These are phyloP conservation scores for Alces alces DNA, from an alignment of 2,113 vertebrate species.

Conservation along the genomic window DNA sequence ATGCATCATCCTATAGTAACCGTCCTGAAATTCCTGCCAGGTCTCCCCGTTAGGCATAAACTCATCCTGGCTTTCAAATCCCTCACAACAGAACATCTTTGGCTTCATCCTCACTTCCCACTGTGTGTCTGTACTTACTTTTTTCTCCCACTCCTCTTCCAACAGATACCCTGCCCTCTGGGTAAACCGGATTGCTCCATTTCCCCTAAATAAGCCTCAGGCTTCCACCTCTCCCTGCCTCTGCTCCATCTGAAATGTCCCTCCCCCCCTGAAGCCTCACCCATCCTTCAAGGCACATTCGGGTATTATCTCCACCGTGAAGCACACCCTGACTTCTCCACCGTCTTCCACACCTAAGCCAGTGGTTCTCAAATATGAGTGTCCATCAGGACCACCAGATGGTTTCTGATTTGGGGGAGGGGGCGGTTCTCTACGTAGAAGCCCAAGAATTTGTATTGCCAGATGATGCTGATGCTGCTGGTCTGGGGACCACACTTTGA, in stretches of 20 bases:
- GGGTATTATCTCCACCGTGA: fast-evolving
- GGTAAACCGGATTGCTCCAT: background rate
- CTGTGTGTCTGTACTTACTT: background rate
- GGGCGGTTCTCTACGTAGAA: background rate
- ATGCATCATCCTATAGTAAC: background rate
- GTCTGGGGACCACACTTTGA: background rate
- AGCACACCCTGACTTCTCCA: background rate
- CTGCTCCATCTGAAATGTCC: background rate
- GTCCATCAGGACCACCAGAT: fast-evolving
- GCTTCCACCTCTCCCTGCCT: background rate
- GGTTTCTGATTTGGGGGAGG: background rate
- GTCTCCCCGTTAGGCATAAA: background rate
- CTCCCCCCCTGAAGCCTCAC: background rate
- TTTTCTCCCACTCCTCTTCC: background rate
- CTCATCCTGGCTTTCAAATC: background rate
- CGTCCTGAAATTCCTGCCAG: background rate
- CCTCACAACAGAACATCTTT: background rate
- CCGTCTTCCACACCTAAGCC: background rate
- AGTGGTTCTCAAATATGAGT: background rate
- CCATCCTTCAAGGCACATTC: background rate
- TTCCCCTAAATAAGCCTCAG: background rate
- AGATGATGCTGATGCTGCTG: too few relatives aligned
- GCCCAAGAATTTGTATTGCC: background rate
- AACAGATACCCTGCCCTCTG: fast-evolving
- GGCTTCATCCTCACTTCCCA: background rate